Conservation (phyloP, 2,113 vertebrate genomes). For the Gopherus evgoodei region DNA sequence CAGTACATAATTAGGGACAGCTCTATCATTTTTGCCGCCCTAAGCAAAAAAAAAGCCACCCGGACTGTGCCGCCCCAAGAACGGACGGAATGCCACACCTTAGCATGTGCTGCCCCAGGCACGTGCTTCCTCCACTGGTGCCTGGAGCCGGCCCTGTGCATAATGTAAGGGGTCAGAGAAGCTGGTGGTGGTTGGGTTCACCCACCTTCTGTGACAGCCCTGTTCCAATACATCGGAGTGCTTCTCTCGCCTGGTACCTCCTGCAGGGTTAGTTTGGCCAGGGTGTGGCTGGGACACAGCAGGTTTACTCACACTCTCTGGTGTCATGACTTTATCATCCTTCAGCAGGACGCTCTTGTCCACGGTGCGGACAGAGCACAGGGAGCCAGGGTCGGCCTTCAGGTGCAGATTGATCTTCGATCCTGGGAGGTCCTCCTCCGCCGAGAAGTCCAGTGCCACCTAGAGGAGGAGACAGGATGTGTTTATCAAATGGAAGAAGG, state of each 20-base stretch:
- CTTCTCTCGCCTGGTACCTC: background rate
- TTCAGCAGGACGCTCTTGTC: slow-evolving; percentile 62
- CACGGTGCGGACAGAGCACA: slow-evolving; percentile 68
- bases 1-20: background rate
- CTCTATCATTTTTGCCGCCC: too few species aligned
- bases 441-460: slow-evolving; percentile 67
- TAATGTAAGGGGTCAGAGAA: background rate
- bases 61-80: too few species aligned
- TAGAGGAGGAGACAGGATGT: background rate
- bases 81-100: too few species aligned
- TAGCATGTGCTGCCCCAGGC: too few species aligned
- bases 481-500: background rate
- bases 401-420: slow-evolving; percentile 48
- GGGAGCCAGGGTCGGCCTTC: slow-evolving; percentile 60
- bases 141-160: background rate
- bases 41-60: too few species aligned
- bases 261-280: background rate
- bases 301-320: slow-evolving; percentile 28
- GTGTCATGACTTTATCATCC: background rate
- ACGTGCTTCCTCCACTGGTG: too few species aligned
- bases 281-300: fast-evolving
- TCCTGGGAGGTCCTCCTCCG: slow-evolving; percentile 46
- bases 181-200: background rate
- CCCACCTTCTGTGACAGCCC: background rate
- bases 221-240: fast-evolving